phyloP scores from a whole-genome alignment of 2,888 invertebrate genomes.

The Quadroppia sp. region DNA sequence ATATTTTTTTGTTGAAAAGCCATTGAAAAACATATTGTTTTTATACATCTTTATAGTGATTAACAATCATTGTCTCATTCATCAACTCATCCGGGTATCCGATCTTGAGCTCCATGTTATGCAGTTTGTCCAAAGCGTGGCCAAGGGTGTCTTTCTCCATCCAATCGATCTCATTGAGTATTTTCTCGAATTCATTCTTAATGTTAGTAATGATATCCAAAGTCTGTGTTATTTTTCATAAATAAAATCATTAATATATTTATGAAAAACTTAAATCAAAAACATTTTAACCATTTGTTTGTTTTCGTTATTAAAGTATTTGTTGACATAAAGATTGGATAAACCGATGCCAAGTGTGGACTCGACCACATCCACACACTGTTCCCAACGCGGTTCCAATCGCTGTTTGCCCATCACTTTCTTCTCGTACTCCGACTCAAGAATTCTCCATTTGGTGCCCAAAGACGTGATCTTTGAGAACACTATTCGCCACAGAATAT shows the following conservation, averaged over 20 bases:
- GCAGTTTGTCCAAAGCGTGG: conserved; percentile 38
- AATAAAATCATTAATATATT: too few species aligned
- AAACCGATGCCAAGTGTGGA: conserved; percentile 47
- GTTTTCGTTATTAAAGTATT: conserved; percentile 78
- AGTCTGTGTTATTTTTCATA: conserved; percentile 24
- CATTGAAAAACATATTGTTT: background rate
- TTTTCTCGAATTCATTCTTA: conserved; percentile 71
- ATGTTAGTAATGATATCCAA: conserved; percentile 79
- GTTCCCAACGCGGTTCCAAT: conserved; percentile 78
- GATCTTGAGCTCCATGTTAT: conserved; percentile 46
- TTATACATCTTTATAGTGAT: conserved; percentile 46
- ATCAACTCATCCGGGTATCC: conserved; percentile 48
- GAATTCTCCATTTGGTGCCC: conserved; percentile 58
- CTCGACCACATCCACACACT: conserved; percentile 65
- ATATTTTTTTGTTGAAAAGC: background rate
- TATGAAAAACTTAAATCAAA: too few species aligned
- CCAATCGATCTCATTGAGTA: conserved; percentile 74
- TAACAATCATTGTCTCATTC: conserved; percentile 43
- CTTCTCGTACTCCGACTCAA: conserved; percentile 74
- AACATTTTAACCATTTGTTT: conserved; percentile 67
- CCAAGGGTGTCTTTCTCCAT: conserved; percentile 78
- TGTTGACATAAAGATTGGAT: conserved; percentile 73
- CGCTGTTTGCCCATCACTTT: conserved; percentile 65
- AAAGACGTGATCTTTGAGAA: conserved; percentile 45
- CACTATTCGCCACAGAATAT: conserved; percentile 82